phyloP scores from a whole-genome alignment of 2,113 vertebrate genomes.

The Salvator merianae region DNA sequence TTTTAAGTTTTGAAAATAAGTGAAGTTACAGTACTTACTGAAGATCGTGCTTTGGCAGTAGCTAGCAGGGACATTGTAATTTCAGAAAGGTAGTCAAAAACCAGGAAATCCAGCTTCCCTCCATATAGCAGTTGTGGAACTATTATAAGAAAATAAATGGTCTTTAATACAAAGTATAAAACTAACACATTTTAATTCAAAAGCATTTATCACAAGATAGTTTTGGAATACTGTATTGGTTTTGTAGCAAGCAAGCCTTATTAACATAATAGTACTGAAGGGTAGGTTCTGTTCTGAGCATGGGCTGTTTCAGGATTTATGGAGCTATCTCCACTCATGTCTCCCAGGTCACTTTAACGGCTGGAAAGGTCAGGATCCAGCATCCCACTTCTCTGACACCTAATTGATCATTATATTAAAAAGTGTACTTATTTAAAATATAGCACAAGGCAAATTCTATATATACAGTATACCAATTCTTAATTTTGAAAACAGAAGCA shows the following conservation, averaged over 20 bases:
- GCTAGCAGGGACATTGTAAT: slow-evolving; percentile 88
- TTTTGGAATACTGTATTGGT: background rate
- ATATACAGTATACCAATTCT: background rate
- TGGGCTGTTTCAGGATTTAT: background rate
- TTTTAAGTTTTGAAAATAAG: background rate
- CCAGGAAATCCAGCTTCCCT: slow-evolving; percentile 86
- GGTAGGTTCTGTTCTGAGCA: background rate
- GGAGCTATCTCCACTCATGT: too few species aligned
- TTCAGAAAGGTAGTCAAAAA: slow-evolving; percentile 91
- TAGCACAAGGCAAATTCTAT: background rate
- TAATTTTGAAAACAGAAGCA: background rate
- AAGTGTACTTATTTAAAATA: background rate
- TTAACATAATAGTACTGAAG: background rate
- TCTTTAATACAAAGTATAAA: background rate
- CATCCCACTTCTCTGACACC: too few species aligned
- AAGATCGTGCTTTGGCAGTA: slow-evolving; percentile 77
- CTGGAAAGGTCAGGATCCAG: too few species aligned
- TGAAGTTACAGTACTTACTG: slow-evolving; percentile 74
- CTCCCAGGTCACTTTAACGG: too few species aligned
- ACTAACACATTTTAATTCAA: background rate
- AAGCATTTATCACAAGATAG: background rate
- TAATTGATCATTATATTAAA: background rate
- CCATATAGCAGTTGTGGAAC: slow-evolving; percentile 83
- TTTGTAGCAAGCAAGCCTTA: background rate
- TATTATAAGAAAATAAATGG: slow-evolving; percentile 53